A percentile compares a stretch with the other conserved stretches of the same genome.
Evolutionary conservation across 2,888 invertebrate genomes (phyloP).

Genomic region (Drosophila yooni): DNA sequence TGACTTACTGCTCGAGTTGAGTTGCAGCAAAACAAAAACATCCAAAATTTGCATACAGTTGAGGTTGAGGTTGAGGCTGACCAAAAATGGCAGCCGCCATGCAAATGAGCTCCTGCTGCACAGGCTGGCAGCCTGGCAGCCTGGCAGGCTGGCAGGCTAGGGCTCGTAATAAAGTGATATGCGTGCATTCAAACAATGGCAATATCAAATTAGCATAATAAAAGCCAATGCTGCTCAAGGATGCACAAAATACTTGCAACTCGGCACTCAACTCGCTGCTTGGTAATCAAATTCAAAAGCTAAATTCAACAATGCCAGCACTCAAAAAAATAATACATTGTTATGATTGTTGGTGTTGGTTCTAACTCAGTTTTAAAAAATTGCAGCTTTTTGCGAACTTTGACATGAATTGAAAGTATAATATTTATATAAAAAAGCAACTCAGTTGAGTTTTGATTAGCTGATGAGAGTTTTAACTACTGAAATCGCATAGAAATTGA

Average conservation of each 20-base stretch:
- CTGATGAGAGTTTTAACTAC: neutral
- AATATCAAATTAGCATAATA: conserved; percentile 82
- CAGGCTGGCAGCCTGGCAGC: neutral
- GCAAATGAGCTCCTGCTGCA: conserved; percentile 61
- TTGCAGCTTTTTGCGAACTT: neutral
- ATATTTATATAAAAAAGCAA: neutral
- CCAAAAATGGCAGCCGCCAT: conserved; percentile 78
- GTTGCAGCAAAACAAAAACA: conserved; percentile 52
- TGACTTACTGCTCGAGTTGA: conserved; percentile 79
- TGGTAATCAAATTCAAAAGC: conserved; percentile 22
- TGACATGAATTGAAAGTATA: neutral
- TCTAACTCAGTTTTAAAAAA: neutral
- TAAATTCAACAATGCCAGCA: conserved; percentile 34
- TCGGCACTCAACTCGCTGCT: neutral
- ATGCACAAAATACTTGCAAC: conserved; percentile 39
- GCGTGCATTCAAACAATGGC: conserved; percentile 78
- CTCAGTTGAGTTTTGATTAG: neutral
- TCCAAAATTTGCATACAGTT: conserved; percentile 75
- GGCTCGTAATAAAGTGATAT: conserved; percentile 77
- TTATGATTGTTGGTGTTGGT: neutral
- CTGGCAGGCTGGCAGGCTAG: conserved; percentile 10
- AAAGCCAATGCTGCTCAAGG: conserved; percentile 67
- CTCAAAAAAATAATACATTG: neutral
- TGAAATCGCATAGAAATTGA: neutral
- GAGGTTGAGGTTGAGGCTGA: conserved; percentile 59